Conservation (phyloP, 2,888 invertebrate genomes). For the Polyommatus icarus region DNA sequence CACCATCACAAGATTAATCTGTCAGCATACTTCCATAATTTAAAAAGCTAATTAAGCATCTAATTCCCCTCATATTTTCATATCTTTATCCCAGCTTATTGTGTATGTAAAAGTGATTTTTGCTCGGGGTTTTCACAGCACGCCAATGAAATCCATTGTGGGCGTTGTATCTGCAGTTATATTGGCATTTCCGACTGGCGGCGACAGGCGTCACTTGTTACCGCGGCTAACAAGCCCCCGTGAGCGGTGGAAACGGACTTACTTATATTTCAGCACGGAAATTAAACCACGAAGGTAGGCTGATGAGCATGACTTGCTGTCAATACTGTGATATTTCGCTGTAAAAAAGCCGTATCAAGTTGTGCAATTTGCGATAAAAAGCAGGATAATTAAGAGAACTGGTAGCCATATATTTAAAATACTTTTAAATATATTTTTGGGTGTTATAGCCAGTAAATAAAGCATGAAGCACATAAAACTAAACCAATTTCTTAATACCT, state of each 20-base stretch:
- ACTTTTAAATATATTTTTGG: no score
- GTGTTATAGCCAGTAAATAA: no score
- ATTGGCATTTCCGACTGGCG: constrained; percentile 46
- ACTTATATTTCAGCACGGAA: neutral
- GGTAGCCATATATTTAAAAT: no score
- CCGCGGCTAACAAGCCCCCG: constrained; percentile 61
- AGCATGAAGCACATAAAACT: no score
- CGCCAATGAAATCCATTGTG: constrained; percentile 33
- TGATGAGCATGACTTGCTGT: neutral
- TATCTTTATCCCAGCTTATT: neutral
- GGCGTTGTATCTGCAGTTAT: constrained; percentile 31
- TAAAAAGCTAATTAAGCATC: neutral
- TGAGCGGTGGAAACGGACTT: constrained; percentile 43
- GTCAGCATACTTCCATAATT: neutral
- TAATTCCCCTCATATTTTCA: neutral
- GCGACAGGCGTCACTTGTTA: constrained; percentile 65
- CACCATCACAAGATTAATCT: neutral
- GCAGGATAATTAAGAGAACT: no score
- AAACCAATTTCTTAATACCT: no score
- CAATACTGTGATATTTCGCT: neutral
- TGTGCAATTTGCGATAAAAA: constrained; percentile 3
- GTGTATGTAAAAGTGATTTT: neutral
- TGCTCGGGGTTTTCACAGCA: constrained; percentile 27
- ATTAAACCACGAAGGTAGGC: neutral
- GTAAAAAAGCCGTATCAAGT: neutral